Conservation (phyloP, 2,113 vertebrate species). For the Strix uralensis region DNA sequence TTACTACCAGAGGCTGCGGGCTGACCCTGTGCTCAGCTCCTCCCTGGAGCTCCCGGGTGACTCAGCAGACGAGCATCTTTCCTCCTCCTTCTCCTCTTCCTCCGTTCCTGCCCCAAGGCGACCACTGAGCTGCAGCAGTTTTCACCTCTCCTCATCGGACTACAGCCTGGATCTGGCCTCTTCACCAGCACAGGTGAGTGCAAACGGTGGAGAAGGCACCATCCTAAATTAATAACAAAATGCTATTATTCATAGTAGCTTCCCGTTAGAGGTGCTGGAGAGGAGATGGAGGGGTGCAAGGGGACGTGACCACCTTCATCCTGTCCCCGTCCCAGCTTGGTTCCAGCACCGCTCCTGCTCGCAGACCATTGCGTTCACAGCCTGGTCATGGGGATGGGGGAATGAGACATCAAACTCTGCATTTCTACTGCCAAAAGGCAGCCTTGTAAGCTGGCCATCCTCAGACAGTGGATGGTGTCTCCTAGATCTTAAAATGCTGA, state of each 20-base stretch:
- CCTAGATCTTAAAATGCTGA: neutral
- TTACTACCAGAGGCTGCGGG: neutral
- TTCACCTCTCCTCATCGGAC: neutral
- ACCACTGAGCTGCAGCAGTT: neutral
- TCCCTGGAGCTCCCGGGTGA: neutral
- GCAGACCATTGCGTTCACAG: accelerated
- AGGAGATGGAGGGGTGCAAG: neutral
- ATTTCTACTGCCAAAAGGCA: neutral
- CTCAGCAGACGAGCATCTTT: neutral
- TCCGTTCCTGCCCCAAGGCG: neutral
- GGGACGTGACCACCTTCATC: neutral
- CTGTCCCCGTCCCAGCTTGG: neutral
- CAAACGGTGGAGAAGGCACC: neutral
- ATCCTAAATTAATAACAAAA: neutral
- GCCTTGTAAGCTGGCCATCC: neutral
- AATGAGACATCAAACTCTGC: neutral
- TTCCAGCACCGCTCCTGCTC: neutral
- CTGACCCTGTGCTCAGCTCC: neutral
- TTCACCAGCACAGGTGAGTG: neutral
- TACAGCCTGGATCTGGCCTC: neutral
- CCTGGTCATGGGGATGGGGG: neutral
- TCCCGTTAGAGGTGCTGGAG: neutral
- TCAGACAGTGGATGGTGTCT: neutral
- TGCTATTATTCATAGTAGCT: neutral
- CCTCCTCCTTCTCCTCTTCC: neutral